These are phyloP conservation scores for Caenorhabditis afra DNA, from an alignment of 2,888 invertebrate genomes.

Conservation along the genomic window DNA sequence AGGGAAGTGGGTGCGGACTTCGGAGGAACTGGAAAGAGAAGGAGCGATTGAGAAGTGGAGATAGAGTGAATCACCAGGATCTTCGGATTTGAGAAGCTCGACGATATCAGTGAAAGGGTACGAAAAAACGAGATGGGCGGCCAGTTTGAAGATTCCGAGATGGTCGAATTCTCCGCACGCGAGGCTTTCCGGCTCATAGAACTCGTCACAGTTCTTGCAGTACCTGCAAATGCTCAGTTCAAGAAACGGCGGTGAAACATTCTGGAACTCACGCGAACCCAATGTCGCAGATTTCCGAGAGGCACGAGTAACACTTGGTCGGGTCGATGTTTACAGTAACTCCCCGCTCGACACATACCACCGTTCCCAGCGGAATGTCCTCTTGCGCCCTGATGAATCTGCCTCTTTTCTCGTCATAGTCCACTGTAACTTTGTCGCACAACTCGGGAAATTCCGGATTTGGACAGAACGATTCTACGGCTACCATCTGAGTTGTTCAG, in stretches of 20 bases:
- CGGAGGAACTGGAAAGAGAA: constrained; percentile 11
- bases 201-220: constrained; percentile 35
- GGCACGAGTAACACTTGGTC: constrained; percentile 46
- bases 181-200: constrained; percentile 48
- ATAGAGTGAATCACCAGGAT: constrained; percentile 39
- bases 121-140: constrained; percentile 49
- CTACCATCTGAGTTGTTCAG: constrained; percentile 7
- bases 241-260: too few relatives aligned
- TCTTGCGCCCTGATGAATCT: constrained; percentile 46
- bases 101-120: constrained; percentile 40
- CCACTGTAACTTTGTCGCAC: constrained; percentile 42
- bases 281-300: constrained; percentile 2
- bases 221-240: constrained; percentile 24
- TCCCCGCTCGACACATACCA: constrained; percentile 62
- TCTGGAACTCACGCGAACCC: constrained; percentile 15
- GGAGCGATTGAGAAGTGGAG: too few relatives aligned
- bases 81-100: background rate
- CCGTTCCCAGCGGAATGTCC: constrained; percentile 54
- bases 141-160: constrained; percentile 59
- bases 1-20: constrained; percentile 16
- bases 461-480: constrained; percentile 28
- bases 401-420: constrained; percentile 44
- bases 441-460: constrained; percentile 45
- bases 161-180: constrained; percentile 39
- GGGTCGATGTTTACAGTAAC: constrained; percentile 49